Evolutionary conservation across 2,797 vertebrate species (phyloP).

Genomic region (Trematocara caparti): DNA sequence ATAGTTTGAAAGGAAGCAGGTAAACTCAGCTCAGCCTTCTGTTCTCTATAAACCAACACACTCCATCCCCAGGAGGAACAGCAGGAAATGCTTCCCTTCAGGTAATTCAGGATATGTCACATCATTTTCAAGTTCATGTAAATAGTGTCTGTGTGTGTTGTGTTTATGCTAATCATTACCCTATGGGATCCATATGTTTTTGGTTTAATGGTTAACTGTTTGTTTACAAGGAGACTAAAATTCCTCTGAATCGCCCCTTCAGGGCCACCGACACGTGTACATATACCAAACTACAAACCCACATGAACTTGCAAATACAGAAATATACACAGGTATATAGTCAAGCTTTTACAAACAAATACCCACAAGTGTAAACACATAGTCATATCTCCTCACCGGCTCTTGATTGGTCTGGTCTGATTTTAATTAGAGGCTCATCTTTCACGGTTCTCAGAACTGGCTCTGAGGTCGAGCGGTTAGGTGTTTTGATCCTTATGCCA

Average conservation of each 20-base stretch:
- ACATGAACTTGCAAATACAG: constrained; percentile 20
- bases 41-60: neutral
- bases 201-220: constrained; percentile 48
- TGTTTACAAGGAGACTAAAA: constrained; percentile 46
- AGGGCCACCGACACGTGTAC: constrained; percentile 52
- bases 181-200: constrained; percentile 56
- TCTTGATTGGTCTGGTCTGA: constrained; percentile 71
- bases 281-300: constrained; percentile 20
- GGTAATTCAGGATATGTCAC: constrained; percentile 44
- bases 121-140: constrained; percentile 20
- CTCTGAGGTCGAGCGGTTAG: constrained; percentile 62
- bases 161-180: constrained; percentile 11
- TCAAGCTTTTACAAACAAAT: constrained; percentile 36
- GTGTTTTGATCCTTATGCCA: constrained; percentile 67
- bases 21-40: constrained; percentile 1
- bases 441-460: constrained; percentile 64
- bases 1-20: constrained; percentile 8
- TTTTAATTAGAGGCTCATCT: constrained; percentile 73
- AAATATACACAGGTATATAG: neutral
- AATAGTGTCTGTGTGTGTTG: constrained; percentile 2
- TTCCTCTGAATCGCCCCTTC: constrained; percentile 34
- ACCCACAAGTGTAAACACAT: constrained; percentile 51
- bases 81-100: constrained; percentile 30
- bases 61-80: constrained; percentile 15
- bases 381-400: constrained; percentile 37